Evolutionary conservation across 2,888 invertebrate genomes (phyloP).

Genomic region (Lampropteryx suffumata): DNA sequence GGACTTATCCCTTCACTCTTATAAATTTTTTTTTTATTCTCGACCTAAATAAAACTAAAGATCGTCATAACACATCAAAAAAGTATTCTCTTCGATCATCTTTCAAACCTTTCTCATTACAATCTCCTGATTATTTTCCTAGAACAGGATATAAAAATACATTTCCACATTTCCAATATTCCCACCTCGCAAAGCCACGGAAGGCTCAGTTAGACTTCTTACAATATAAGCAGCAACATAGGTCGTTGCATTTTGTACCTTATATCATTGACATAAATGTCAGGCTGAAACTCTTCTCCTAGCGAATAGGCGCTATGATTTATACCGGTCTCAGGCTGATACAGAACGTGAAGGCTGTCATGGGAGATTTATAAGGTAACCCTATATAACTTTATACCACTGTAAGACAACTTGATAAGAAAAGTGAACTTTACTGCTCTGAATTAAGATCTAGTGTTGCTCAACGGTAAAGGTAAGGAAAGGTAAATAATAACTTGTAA

Average conservation of each 20-base stretch:
- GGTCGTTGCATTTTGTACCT: too few species aligned
- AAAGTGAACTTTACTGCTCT: slow-evolving; percentile 7
- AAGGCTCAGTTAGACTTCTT: slow-evolving; percentile 49
- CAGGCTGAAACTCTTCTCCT: too few species aligned
- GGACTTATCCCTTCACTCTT: too few species aligned
- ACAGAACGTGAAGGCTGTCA: slow-evolving; percentile 50
- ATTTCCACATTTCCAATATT: slow-evolving; percentile 14
- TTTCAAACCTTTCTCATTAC: not conserved
- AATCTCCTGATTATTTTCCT: not conserved
- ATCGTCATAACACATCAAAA: too few species aligned
- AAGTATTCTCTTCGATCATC: not conserved
- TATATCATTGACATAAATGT: too few species aligned
- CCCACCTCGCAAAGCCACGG: slow-evolving; percentile 27
- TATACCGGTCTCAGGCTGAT: slow-evolving; percentile 49
- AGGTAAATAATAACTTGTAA: too few species aligned
- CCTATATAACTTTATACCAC: slow-evolving; percentile 18
- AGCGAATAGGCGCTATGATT: too few species aligned
- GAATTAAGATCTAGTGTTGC: not conserved
- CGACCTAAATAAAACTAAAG: too few species aligned
- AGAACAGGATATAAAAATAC: slow-evolving; percentile 8
- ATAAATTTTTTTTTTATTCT: too few species aligned
- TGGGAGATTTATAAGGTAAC: slow-evolving; percentile 57
- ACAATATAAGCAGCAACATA: too few species aligned
- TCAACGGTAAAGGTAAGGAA: too few species aligned
- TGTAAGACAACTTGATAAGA: slow-evolving; percentile 25